These are phyloP conservation scores for Megathymus violae DNA, from an alignment of 1,140 invertebrate species.

Conservation along the genomic window DNA sequence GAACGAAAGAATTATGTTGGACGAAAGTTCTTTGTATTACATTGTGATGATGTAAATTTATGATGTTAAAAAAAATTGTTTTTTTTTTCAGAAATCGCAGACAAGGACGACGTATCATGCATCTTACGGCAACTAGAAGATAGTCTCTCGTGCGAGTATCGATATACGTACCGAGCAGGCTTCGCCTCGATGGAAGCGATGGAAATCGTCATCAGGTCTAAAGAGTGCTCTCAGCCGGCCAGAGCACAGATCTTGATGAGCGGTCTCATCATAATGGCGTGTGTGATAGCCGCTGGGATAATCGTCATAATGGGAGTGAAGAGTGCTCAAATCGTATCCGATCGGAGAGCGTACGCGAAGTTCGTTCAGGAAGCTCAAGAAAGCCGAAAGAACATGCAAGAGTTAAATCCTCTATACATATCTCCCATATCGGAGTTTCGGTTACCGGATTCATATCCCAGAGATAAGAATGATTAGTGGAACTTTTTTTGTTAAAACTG, in stretches of 20 bases:
- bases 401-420: conserved; percentile 84
- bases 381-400: conserved; percentile 59
- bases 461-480: conserved; percentile 65
- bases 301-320: conserved; percentile 71
- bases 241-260: conserved; percentile 66
- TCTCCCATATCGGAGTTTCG: conserved; percentile 82
- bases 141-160: conserved; percentile 78
- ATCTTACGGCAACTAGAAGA: conserved; percentile 74
- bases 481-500: no score
- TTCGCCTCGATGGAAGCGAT: conserved; percentile 52
- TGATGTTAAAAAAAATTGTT: no score
- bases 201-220: conserved; percentile 68
- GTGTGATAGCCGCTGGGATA: conserved; percentile 76
- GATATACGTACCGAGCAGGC: conserved; percentile 74
- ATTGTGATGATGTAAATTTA: no score
- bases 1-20: no score
- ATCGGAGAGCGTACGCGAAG: conserved; percentile 80
- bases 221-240: conserved; percentile 67
- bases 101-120: conserved; percentile 56
- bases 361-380: conserved; percentile 77
- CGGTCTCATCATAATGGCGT: conserved; percentile 67
- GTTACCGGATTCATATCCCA: conserved; percentile 79
- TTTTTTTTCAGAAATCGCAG: conserved; percentile 43
- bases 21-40: no score
- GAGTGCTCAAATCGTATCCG: conserved; percentile 73